Percentiles rank a stretch among this genome's conserved stretches.
phyloP scores from a whole-genome alignment of 1,140 invertebrate genomes.

The Rhynchophorus ferrugineus region DNA sequence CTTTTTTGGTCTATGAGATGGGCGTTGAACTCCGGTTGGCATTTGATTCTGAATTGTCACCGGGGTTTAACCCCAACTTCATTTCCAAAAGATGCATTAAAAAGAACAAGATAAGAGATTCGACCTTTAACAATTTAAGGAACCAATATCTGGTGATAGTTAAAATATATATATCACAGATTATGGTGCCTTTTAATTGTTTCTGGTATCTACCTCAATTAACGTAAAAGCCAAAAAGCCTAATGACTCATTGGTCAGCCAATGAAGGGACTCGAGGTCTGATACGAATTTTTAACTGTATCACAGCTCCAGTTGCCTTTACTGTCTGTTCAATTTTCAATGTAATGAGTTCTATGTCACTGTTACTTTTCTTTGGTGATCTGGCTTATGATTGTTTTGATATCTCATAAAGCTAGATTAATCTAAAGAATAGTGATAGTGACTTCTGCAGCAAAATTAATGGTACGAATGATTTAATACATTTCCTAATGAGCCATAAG shows the following conservation, averaged over 20 bases:
- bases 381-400: slow-evolving; percentile 49
- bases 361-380: slow-evolving; percentile 52
- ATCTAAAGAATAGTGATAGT: slow-evolving; percentile 45
- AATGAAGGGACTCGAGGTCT: slow-evolving; percentile 10
- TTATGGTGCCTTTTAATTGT: slow-evolving; percentile 4
- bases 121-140: slow-evolving; percentile 2
- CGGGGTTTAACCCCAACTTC: slow-evolving; percentile 7
- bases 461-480: not conserved
- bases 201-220: not conserved
- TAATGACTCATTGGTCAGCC: not conserved
- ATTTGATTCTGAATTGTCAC: slow-evolving; percentile 3
- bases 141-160: slow-evolving; percentile 6
- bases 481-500: too few species aligned
- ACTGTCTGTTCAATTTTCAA: not conserved
- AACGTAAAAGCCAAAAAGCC: not conserved
- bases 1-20: too few species aligned
- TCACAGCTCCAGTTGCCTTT: slow-evolving; percentile 11
- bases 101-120: not conserved
- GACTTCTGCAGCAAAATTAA: slow-evolving; percentile 7
- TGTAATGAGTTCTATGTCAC: not conserved
- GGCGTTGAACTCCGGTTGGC: slow-evolving; percentile 1
- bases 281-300: slow-evolving; percentile 6
- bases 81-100: not conserved
- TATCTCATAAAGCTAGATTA: slow-evolving; percentile 55
- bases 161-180: slow-evolving; percentile 2